A percentile compares a stretch with the other conserved stretches of the same genome.
phyloP scores from a whole-genome alignment of 2,888 invertebrate species.

The Physocephala rufipes region DNA sequence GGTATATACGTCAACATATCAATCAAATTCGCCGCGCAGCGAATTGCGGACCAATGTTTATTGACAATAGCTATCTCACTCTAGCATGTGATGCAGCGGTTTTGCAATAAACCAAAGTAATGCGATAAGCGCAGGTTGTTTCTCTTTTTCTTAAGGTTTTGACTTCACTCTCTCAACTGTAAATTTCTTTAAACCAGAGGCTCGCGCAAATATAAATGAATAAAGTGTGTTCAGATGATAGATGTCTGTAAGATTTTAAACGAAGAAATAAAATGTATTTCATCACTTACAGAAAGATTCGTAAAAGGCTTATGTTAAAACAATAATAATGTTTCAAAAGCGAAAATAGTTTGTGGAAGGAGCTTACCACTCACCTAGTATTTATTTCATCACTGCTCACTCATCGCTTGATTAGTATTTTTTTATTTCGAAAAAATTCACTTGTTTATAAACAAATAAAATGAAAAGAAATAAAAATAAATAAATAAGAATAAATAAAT shows the following conservation, averaged over 20 bases:
- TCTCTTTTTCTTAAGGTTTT: not conserved
- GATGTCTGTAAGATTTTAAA: no score
- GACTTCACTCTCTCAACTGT: not conserved
- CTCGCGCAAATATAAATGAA: no score
- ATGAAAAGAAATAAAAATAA: no score
- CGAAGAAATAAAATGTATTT: no score
- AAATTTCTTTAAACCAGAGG: conserved; percentile 7
- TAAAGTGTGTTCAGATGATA: no score
- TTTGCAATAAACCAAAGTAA: not conserved
- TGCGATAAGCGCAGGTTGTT: not conserved
- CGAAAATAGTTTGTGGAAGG: no score
- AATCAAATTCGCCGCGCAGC: not conserved
- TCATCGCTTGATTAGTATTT: conserved; percentile 24
- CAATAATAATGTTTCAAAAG: no score
- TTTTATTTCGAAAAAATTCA: conserved; percentile 31
- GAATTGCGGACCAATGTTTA: no score
- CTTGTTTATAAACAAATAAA: conserved; percentile 33
- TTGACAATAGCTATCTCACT: conserved; percentile 6
- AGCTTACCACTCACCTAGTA: no score
- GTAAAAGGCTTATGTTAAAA: no score
- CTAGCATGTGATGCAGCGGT: not conserved
- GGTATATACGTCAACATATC: not conserved
- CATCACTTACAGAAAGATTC: no score
- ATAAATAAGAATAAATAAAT: no score
- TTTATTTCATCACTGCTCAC: conserved; percentile 15